Evolutionary conservation across 2,888 invertebrate genomes (phyloP), one percentile per base, ranked within the genome.

Genomic region (Netelia inedita): DNA sequence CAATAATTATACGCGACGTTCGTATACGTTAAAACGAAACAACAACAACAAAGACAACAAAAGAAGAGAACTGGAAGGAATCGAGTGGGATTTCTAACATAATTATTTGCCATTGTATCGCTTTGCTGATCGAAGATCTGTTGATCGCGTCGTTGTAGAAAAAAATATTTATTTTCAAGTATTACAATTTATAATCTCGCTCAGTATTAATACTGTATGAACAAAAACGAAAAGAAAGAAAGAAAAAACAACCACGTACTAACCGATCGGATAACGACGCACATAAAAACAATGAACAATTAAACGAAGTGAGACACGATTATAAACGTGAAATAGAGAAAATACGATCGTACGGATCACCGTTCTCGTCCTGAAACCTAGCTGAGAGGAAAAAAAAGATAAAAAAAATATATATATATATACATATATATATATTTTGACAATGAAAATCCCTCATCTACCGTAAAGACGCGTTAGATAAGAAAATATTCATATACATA

Each of bases 141-240:
- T 28, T 35, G 63, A 61, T 69, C 73, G 68, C 65, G 23, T 69
- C 14, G 57, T 81, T 81, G 76, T 76, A 63, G 63, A 66, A 63
- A 66, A 61, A 74, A 41, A 74, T 73, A 81, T 85, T 81, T 82
- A 79, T 85, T 85, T 85, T 82, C 57, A 46, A 68, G 66, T 61
- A 79, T 75, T 79, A 76, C 53, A 85, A 57, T 35, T 35, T 35
- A 1, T 35, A 35, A 82, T 75, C 55, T 75, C 71, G 71, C 76
- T 73, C 75, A 74, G 85, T 82, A 82, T 82, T 85, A 72, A 76
- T 59, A 57, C 63, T 69, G 66, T 69, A 63, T 68, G 50, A 28
- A 59, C 50, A 72, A 11, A 50, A 46, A 46, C 1, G 14, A 46
- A 46, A 50, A 46, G 11, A 50, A 68, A 41, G n/a, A 53, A 63